Evolutionary conservation across 2,888 invertebrate genomes (phyloP), one percentile per base, ranked within the genome.

Genomic region (Scelioninae gen. 2): DNA sequence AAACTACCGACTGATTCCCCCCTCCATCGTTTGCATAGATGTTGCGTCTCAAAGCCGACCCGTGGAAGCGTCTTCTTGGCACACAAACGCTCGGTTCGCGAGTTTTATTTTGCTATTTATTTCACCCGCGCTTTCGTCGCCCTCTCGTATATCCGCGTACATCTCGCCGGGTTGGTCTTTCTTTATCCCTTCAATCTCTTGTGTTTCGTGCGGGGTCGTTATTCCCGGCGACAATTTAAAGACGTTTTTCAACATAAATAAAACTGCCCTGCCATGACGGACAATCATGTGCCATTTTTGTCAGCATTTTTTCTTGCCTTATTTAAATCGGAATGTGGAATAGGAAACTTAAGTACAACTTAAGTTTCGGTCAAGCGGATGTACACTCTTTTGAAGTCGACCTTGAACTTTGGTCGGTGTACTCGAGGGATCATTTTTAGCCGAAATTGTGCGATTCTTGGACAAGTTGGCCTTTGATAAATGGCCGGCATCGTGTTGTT

Each of bases 21-120:
- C 46, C 37, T 18, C 39, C 50, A 39, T 71, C 48, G 64, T 71
- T 71, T 71, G 64, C 70, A 71, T 71, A 71, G 71, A 71, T 71
- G 64, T 65, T 7, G 52, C 53, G 45, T 46, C 71, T 71, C 71
- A 71, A 71, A 64, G 71, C 64, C 28, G 43, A n/a, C 19, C 43
- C 37, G 37, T 31, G 13, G 57, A 43, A 64, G 37, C 63, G 48
- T 39, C 55, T 71, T 37, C 50, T 64, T 64, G 58, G 58, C 71
- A 43, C 64, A 58, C 55, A 69, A 63, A 61, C 46, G 31, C 63
- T 67, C 50, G 57, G 48, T 43, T 60, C 58, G 60, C 28, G 18
- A 60, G 58, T 71, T 71, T 71, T 71, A 65, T 71, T 71, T 64
- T 64, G 37, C 64, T 71, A 71, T 71, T 71, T 71, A 71, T 71